These are phyloP conservation scores for Forbesichthys papilliferus DNA, from an alignment of 2,113 vertebrate species.

Conservation along the genomic window DNA sequence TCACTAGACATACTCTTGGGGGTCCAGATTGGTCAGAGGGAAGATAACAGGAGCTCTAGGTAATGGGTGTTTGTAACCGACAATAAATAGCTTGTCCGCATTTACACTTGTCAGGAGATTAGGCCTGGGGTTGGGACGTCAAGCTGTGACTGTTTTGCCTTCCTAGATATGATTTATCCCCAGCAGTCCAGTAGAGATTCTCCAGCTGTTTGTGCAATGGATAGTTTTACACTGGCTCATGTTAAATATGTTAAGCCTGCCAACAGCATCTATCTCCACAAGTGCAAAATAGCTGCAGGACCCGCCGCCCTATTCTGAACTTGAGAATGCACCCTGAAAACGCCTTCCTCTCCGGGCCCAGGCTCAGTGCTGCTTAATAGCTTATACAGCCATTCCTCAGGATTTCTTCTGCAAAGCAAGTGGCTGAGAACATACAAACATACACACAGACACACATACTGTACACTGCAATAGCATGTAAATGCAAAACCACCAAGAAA, in stretches of 20 bases:
- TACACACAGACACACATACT: neutral
- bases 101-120: conserved; percentile 65
- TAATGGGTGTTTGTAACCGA: conserved; percentile 30
- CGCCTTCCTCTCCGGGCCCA: conserved; percentile 22
- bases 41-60: conserved; percentile 3
- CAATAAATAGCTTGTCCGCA: conserved; percentile 56
- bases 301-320: conserved; percentile 46
- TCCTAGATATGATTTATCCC: conserved; percentile 66
- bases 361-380: neutral
- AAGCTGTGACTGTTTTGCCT: conserved; percentile 70
- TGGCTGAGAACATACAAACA: too few species aligned
- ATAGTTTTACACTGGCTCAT: conserved; percentile 64
- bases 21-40: neutral
- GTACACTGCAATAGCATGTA: neutral
- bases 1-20: conserved; percentile 14
- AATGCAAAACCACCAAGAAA: neutral
- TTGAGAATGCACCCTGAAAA: conserved; percentile 23
- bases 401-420: too few species aligned
- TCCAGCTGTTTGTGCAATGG: conserved; percentile 71
- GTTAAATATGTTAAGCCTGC: conserved; percentile 57
- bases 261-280: conserved; percentile 48
- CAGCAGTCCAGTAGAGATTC: conserved; percentile 55
- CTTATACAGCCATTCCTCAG: neutral
- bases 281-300: conserved; percentile 28
- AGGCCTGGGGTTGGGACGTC: conserved; percentile 55